These are phyloP conservation scores for Lasioglossum oenotherae DNA, from an alignment of 2,888 invertebrate genomes.

Conservation along the genomic window DNA sequence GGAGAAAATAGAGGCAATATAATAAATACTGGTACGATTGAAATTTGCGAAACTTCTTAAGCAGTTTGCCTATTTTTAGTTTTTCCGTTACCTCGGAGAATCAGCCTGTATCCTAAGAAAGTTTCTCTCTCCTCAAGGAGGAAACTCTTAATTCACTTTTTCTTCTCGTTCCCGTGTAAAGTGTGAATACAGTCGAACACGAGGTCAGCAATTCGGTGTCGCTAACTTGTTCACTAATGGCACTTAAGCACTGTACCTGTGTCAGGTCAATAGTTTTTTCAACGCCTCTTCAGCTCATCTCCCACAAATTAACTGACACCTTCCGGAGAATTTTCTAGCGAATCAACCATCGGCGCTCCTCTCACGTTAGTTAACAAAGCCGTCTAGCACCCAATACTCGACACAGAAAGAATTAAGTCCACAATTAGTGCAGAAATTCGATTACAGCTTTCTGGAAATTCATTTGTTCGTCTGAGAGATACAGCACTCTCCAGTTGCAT, in stretches of 20 bases:
- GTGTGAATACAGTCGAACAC: slow-evolving; percentile 13
- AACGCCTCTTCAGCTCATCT: slow-evolving; percentile 1
- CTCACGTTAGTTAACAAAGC: neutral
- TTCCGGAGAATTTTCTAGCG: slow-evolving; percentile 2
- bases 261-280: slow-evolving; percentile 32
- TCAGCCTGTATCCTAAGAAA: slow-evolving; percentile 1
- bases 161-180: neutral
- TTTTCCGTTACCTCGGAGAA: neutral
- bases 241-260: slow-evolving; percentile 15
- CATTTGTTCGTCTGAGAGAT: neutral
- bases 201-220: slow-evolving; percentile 11
- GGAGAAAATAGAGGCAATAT: neutral
- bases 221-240: slow-evolving; percentile 20
- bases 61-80: neutral
- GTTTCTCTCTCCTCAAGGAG: neutral
- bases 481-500: neutral
- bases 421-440: neutral
- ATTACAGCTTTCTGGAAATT: neutral
- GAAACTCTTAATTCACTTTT: slow-evolving; percentile 5
- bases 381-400: neutral
- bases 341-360: slow-evolving; percentile 7
- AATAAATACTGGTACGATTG: neutral
- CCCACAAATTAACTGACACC: slow-evolving; percentile 25
- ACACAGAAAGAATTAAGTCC: neutral
- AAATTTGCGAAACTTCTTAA: neutral